Evolutionary conservation across 2,113 vertebrate species (phyloP).

Genomic region (Urocitellus parryii): DNA sequence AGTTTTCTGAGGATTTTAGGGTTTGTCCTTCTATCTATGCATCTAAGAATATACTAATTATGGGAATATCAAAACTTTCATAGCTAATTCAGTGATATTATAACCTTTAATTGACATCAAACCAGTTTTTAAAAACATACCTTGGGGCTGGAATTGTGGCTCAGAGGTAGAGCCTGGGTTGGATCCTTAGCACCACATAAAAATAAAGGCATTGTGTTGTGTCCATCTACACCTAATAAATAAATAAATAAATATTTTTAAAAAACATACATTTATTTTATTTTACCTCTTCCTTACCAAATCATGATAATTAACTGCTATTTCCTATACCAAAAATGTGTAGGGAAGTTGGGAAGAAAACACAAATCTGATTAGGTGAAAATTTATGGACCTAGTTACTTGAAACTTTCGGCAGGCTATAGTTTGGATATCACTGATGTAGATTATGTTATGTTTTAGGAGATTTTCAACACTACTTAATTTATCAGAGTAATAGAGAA

Average conservation of each 20-base stretch:
- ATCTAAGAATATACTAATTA: background rate
- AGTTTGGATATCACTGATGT: background rate
- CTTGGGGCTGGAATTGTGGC: background rate
- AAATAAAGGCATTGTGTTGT: too few relatives aligned
- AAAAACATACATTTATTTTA: constrained; percentile 13
- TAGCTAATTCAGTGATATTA: background rate
- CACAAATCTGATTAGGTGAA: background rate
- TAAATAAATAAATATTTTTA: too few relatives aligned
- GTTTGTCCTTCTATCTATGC: background rate
- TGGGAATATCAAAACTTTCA: background rate
- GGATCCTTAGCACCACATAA: too few relatives aligned
- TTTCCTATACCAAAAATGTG: background rate
- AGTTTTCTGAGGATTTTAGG: constrained; percentile 42
- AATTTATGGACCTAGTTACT: background rate
- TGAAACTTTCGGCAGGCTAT: constrained; percentile 8
- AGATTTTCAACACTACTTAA: constrained; percentile 8
- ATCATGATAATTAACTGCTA: background rate
- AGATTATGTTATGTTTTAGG: background rate
- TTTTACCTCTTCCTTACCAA: background rate
- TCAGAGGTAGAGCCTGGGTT: too few relatives aligned
- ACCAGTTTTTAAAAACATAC: background rate
- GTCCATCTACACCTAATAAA: too few relatives aligned
- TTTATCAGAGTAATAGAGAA: constrained; percentile 50
- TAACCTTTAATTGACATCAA: constrained; percentile 24
- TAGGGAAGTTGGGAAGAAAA: constrained; percentile 43